phyloP scores from a whole-genome alignment of 2,113 vertebrate species.

The Carollia perspicillata region DNA sequence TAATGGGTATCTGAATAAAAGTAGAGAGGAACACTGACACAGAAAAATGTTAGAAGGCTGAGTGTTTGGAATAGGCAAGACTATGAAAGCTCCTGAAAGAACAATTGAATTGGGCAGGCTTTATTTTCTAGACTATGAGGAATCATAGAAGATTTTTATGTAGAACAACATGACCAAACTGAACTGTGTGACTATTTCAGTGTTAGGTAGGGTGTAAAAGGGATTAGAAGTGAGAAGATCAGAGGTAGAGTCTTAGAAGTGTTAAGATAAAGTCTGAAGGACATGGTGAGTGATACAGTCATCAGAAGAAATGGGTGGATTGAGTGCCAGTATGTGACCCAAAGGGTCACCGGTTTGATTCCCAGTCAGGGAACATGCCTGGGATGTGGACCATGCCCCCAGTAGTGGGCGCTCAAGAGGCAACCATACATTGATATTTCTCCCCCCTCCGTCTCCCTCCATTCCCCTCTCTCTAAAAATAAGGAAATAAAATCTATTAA shows the following conservation, averaged over 20 bases:
- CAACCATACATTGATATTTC: no score
- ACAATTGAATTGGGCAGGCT: neutral
- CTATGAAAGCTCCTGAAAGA: neutral
- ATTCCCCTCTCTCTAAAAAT: no score
- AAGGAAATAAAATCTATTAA: no score
- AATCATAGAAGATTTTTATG: neutral
- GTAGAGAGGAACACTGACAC: neutral
- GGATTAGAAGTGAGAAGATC: neutral
- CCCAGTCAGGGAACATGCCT: no score
- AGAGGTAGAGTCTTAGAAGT: neutral
- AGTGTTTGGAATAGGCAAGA: neutral
- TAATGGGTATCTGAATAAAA: neutral
- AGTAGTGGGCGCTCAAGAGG: no score
- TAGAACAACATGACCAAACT: neutral
- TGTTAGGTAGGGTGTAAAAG: neutral
- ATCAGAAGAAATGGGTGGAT: neutral
- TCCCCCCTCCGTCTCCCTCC: no score
- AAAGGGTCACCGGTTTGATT: no score
- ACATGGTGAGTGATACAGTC: neutral
- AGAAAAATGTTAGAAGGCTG: neutral
- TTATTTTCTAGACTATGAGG: conserved; percentile 9
- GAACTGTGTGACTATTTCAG: neutral
- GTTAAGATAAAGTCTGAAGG: neutral
- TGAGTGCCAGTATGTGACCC: no score
- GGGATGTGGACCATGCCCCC: no score